A percentile compares a stretch with the other conserved stretches of the same genome.
Evolutionary conservation across 2,113 vertebrate genomes (phyloP).

Genomic region (Xenus cinereus): DNA sequence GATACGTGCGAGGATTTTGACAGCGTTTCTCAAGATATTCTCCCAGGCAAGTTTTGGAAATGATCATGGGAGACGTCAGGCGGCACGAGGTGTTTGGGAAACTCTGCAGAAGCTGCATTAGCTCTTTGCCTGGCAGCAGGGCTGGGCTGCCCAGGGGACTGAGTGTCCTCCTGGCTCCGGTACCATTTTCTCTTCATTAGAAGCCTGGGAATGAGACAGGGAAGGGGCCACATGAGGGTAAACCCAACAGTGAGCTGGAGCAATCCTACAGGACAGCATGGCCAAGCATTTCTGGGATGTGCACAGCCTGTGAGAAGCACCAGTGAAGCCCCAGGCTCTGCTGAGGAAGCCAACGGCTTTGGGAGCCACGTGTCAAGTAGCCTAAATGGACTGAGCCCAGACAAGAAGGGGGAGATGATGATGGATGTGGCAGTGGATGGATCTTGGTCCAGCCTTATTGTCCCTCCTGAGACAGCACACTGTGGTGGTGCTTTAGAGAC

Average conservation of each 20-base stretch:
- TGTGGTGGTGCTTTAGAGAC: neutral
- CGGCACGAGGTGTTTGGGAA: rapidly evolving
- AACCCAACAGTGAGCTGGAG: neutral
- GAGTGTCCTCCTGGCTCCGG: neutral
- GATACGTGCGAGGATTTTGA: neutral
- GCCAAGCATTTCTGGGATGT: neutral
- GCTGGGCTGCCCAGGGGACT: neutral
- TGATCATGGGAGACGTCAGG: rapidly evolving
- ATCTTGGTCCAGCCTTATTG: neutral
- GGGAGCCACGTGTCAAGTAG: neutral
- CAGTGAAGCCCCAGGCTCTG: neutral
- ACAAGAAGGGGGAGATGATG: neutral
- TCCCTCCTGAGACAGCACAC: neutral
- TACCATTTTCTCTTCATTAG: neutral
- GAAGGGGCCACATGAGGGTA: neutral
- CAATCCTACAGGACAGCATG: neutral
- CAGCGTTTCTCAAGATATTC: neutral
- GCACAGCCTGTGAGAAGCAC: neutral
- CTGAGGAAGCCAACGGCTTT: neutral
- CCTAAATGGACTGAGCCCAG: neutral
- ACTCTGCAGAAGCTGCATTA: neutral
- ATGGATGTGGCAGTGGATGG: neutral
- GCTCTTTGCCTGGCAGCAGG: neutral
- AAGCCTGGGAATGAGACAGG: neutral
- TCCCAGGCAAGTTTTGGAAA: neutral